Evolutionary conservation across 2,888 invertebrate species (phyloP).

Genomic region (Rambutsinella grinnellia): DNA sequence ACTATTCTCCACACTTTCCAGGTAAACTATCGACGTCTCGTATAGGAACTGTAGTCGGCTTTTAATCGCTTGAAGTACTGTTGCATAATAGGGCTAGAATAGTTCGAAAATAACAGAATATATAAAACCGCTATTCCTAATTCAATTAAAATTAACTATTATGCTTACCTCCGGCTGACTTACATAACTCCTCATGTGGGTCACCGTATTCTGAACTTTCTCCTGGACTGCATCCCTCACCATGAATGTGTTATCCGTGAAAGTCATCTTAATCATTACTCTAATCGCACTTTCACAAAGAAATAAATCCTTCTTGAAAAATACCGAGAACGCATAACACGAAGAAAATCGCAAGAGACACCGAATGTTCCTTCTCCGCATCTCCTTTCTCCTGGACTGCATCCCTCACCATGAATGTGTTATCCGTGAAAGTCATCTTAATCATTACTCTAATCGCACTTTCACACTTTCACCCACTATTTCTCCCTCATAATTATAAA

Average conservation of each 20-base stretch:
- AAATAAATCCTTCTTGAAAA: conserved; percentile 5
- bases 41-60: conserved; percentile 48
- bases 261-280: too few species aligned
- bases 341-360: conserved; percentile 98
- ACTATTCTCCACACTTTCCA: conserved; percentile 51
- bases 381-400: conserved; percentile 77
- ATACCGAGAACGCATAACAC: conserved; percentile 74
- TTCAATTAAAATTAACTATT: neutral
- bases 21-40: conserved; percentile 35
- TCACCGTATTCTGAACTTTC: conserved; percentile 36
- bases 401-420: neutral
- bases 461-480: too few species aligned
- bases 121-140: neutral
- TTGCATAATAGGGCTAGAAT: conserved; percentile 42
- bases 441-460: too few species aligned
- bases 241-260: conserved; percentile 23
- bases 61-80: conserved; percentile 41
- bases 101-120: neutral
- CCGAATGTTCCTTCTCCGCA: conserved; percentile 97
- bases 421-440: conserved; percentile 32
- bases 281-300: too few species aligned
- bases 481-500: too few species aligned
- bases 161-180: conserved; percentile 46
- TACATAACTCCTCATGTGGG: conserved; percentile 32
- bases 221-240: conserved; percentile 41